Conservation (phyloP, 2,113 vertebrate genomes). For the Chlamydotis undulata region DNA sequence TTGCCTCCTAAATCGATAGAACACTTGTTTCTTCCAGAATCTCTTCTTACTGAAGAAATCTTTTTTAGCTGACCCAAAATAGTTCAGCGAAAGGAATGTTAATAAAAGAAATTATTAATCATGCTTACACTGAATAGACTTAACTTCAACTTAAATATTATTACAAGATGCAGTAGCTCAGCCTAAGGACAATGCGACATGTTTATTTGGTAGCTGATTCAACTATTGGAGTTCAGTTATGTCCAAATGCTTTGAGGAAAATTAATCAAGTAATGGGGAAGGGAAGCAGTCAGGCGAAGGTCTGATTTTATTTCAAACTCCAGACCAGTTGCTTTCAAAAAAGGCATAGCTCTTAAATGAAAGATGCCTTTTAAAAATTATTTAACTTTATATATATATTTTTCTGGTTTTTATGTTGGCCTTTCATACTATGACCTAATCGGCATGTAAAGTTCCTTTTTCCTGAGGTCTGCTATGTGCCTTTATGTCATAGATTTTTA, state of each 20-base stretch:
- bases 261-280: not conserved
- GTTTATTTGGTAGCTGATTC: not conserved
- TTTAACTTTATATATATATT: not conserved
- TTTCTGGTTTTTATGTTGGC: not conserved
- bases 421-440: not conserved
- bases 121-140: not conserved
- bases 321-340: not conserved
- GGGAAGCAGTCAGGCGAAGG: not conserved
- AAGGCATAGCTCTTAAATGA: not conserved
- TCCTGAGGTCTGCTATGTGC: not conserved
- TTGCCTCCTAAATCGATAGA: not conserved
- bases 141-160: not conserved
- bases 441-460: not conserved
- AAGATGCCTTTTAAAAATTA: not conserved
- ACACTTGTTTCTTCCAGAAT: not conserved
- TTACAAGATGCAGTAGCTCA: not conserved
- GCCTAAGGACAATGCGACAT: not conserved
- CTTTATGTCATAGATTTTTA: not conserved
- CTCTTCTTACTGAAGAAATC: not conserved
- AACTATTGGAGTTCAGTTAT: not conserved
- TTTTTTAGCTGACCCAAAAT: not conserved
- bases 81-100: not conserved
- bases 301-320: not conserved
- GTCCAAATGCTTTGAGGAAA: not conserved
- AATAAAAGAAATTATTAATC: not conserved